A percentile compares a stretch with the other conserved stretches of the same genome.
Evolutionary conservation across 1,140 invertebrate species (phyloP).

Genomic region (Pollicipes pollicipes): DNA sequence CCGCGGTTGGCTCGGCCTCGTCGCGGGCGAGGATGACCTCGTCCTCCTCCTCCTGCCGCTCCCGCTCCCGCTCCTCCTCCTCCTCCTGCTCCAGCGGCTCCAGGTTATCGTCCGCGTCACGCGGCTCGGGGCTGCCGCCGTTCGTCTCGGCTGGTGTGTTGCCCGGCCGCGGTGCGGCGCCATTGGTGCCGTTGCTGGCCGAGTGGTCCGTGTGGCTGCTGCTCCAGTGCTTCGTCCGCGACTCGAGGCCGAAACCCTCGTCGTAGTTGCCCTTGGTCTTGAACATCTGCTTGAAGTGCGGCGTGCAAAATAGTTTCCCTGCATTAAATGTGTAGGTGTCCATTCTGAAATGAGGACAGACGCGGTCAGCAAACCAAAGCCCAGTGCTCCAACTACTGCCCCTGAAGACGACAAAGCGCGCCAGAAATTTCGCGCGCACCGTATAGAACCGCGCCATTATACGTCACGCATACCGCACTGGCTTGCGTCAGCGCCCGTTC

Average conservation of each 20-base stretch:
- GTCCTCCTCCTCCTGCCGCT: background rate
- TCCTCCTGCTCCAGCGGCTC: background rate
- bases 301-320: slow-evolving; percentile 53
- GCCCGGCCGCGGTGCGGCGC: too few relatives aligned
- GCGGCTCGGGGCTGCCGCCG: background rate
- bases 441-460: too few relatives aligned
- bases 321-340: slow-evolving; percentile 51
- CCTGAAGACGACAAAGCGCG: too few relatives aligned
- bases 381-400: too few relatives aligned
- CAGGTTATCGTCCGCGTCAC: too few relatives aligned
- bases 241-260: slow-evolving; percentile 20
- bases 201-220: background rate
- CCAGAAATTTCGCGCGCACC: too few relatives aligned
- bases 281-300: slow-evolving; percentile 63
- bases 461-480: too few relatives aligned
- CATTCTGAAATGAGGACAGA: slow-evolving; percentile 38
- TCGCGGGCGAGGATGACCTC: too few relatives aligned
- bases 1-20: background rate
- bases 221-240: background rate
- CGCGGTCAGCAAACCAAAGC: too few relatives aligned
- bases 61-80: too few relatives aligned
- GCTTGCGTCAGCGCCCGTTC: too few relatives aligned
- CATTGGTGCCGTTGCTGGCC: background rate
- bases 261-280: slow-evolving; percentile 71
- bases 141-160: background rate